Conservation (phyloP, 2,113 vertebrate species). For the Prionailurus bengalensis region DNA sequence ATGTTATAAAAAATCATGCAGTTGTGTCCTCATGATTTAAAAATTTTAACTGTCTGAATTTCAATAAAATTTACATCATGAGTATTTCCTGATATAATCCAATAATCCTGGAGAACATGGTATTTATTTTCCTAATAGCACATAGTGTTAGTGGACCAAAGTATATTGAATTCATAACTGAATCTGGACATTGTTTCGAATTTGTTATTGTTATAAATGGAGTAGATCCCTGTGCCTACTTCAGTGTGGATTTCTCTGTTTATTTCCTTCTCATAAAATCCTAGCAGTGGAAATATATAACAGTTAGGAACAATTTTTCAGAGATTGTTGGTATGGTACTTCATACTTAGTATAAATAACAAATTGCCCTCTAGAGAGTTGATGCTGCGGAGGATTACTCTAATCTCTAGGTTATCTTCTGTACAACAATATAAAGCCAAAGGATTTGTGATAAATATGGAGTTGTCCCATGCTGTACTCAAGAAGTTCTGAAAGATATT, state of each 20-base stretch:
- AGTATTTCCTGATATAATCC: background rate
- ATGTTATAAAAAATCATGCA: background rate
- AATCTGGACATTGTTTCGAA: background rate
- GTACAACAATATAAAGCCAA: background rate
- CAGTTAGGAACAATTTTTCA: background rate
- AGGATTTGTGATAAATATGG: background rate
- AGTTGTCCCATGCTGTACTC: background rate
- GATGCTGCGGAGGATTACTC: background rate
- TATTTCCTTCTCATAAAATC: constrained; percentile 15
- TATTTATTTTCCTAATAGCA: background rate
- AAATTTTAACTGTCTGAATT: background rate
- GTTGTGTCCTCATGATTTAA: background rate
- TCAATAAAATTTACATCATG: background rate
- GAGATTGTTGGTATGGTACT: background rate
- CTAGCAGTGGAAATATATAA: background rate
- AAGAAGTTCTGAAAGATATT: background rate
- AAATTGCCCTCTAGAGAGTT: background rate
- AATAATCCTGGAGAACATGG: background rate
- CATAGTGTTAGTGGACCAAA: background rate
- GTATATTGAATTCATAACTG: background rate
- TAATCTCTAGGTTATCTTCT: background rate
- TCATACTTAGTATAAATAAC: background rate
- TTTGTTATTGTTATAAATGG: background rate
- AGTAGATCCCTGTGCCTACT: background rate
- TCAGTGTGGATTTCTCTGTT: background rate